Base-by-base conservation (phyloP, 2,888 invertebrate species). In the Balanococcus diminutus region DNA sequence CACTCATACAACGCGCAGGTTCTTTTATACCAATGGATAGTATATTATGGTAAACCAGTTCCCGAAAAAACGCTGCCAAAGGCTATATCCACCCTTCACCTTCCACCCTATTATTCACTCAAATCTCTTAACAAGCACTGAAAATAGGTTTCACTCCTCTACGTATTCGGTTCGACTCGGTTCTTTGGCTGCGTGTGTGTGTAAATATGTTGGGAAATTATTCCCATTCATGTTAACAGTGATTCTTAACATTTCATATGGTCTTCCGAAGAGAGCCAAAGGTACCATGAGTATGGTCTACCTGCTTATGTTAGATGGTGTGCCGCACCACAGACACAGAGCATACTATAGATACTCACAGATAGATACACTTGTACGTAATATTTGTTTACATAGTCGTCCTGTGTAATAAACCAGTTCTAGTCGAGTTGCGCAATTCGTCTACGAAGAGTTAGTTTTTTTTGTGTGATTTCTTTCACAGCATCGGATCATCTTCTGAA, bases 61-160 rank as follows among this genome's bases (percentile, higher is more conserved):
- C 36, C 75, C 36, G 32, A 79, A 79, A 46, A 85, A 85, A 79
- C 79, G 75, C 85, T 79, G 85, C 85, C 25, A 84, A 72, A 72
- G 85, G 75, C 85, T 31, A 28, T 19, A 84, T 51, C 79, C 85
- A 85, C 85, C 79, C 85, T 84, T 75, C 79, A 79, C 84, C 42
- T n/a, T 85, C 79, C 32, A 79, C 85, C 79, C 85, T 19, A 86
- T 86, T 81, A 86, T 81, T 86, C 86, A 86, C 86, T 86, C 81
- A 86, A 81, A 86, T 31, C 86, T 86, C 51, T 46, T 81, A 86
- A 86, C 86, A 81, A 86, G 86, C 86, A 81, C 56, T 81, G 86
- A 61, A 81, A 86, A 51, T 75, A 32, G 81, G 46, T 81, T 79
- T 81, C 81, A 86, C 86, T 79, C 51, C 81, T 28, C 81, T 46